These are phyloP conservation scores for Holacanthella duospinosa DNA, from an alignment of 2,888 invertebrate genomes.

Conservation along the genomic window DNA sequence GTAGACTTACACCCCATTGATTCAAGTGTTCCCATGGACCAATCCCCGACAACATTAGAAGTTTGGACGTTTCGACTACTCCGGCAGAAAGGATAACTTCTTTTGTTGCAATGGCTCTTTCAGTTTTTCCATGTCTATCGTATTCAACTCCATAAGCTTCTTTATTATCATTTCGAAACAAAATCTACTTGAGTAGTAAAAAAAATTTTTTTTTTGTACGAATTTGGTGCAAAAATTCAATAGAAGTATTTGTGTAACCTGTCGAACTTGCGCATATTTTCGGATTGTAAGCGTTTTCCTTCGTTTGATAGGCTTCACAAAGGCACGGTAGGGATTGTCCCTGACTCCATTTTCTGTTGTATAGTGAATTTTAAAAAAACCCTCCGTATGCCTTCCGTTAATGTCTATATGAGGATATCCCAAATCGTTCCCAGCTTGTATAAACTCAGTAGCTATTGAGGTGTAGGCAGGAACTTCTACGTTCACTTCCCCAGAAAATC, in stretches of 20 bases:
- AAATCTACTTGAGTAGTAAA: background rate
- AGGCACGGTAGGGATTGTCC: slow-evolving; percentile 16
- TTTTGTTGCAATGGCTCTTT: slow-evolving; percentile 21
- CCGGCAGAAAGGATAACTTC: slow-evolving; percentile 30
- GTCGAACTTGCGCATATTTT: slow-evolving; percentile 23
- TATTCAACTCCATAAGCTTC: slow-evolving; percentile 30
- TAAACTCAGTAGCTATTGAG: slow-evolving; percentile 24
- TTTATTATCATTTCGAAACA: slow-evolving; percentile 10
- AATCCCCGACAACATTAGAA: slow-evolving; percentile 30
- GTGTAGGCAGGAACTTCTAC: slow-evolving; percentile 23
- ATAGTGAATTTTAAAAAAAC: slow-evolving; percentile 26
- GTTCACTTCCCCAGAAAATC: slow-evolving; percentile 19
- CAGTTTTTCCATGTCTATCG: slow-evolving; percentile 22
- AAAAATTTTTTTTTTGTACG: background rate
- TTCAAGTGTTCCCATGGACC: slow-evolving; percentile 26
- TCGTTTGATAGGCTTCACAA: slow-evolving; percentile 18
- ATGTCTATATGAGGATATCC: slow-evolving; percentile 9
- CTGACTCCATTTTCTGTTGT: slow-evolving; percentile 24
- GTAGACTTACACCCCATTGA: slow-evolving; percentile 13
- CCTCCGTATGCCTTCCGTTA: slow-evolving; percentile 8
- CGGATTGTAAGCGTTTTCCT: slow-evolving; percentile 21
- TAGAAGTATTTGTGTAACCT: slow-evolving; percentile 11
- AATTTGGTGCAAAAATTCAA: background rate
- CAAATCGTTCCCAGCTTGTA: slow-evolving; percentile 20
- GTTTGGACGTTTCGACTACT: slow-evolving; percentile 20